These are phyloP conservation scores for Donacobius atricapilla DNA, from an alignment of 2,113 vertebrate species.

Conservation along the genomic window DNA sequence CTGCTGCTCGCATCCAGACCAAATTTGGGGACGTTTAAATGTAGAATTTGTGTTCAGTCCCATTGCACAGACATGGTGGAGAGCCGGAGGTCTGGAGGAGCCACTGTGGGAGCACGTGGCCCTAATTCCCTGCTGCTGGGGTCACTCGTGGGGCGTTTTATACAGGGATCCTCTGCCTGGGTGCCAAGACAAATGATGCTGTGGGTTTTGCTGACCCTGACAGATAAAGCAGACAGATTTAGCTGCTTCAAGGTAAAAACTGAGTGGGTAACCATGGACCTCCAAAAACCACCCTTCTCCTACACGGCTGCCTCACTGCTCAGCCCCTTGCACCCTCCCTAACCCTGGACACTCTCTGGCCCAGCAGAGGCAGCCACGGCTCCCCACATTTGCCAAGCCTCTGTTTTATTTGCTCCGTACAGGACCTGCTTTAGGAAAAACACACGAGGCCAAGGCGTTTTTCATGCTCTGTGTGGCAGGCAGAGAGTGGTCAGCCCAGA, in stretches of 20 bases:
- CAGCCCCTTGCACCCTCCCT: accelerated
- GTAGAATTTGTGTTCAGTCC: neutral
- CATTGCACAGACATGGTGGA: accelerated
- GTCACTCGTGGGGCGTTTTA: accelerated
- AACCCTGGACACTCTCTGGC: neutral
- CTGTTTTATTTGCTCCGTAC: accelerated
- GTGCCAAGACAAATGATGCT: neutral
- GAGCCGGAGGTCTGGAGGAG: neutral
- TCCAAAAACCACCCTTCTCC: neutral
- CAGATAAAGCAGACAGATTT: neutral
- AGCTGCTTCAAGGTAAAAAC: neutral
- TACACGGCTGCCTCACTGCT: accelerated
- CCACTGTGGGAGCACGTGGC: accelerated
- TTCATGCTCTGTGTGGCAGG: neutral
- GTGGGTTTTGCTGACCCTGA: neutral
- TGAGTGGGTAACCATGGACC: accelerated
- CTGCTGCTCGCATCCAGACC: neutral
- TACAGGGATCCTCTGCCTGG: neutral
- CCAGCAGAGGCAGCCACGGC: neutral
- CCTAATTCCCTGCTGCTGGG: neutral
- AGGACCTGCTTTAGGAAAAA: neutral
- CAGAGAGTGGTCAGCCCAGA: neutral
- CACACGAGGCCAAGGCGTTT: neutral
- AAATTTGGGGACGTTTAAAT: neutral
- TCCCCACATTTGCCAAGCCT: neutral